Percentiles rank a stretch among this genome's conserved stretches.
Evolutionary conservation across 2,113 vertebrate genomes (phyloP).

Genomic region (Cnemophilus loriae): DNA sequence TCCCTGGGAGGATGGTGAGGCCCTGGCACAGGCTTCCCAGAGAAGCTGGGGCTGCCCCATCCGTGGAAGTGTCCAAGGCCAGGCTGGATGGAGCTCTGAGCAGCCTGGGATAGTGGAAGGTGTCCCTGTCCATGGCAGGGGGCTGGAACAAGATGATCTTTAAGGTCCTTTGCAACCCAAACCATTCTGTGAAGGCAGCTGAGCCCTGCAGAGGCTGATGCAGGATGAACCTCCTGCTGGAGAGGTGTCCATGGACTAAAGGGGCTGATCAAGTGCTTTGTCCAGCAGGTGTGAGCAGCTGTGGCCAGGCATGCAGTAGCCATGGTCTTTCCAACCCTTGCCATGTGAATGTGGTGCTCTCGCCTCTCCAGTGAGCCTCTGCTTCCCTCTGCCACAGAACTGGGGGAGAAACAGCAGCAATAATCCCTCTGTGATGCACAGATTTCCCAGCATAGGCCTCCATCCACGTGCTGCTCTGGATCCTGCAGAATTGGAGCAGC

Average conservation of each 20-base stretch:
- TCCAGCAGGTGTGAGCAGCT: not conserved
- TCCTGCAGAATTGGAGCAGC: not conserved
- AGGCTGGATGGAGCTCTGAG: not conserved
- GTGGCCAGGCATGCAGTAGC: not conserved
- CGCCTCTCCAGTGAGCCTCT: not conserved
- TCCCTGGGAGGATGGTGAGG: fast-evolving
- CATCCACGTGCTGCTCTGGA: not conserved
- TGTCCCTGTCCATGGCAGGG: not conserved
- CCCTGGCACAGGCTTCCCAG: not conserved
- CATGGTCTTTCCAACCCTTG: not conserved
- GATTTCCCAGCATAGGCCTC: not conserved
- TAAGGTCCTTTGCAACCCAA: not conserved
- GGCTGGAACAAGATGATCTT: not conserved
- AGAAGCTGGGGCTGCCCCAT: not conserved
- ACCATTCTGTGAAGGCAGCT: not conserved
- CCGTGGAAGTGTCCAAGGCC: not conserved
- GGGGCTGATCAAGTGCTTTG: not conserved
- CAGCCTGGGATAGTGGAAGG: not conserved
- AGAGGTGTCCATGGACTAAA: not conserved
- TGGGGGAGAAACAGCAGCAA: not conserved
- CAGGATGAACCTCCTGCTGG: not conserved
- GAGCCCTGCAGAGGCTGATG: not conserved
- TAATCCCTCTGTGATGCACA: not conserved
- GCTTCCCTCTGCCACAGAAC: not conserved
- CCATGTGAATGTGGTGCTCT: not conserved